phyloP scores from a whole-genome alignment of 2,113 vertebrate species.

The Zosterops borbonicus region DNA sequence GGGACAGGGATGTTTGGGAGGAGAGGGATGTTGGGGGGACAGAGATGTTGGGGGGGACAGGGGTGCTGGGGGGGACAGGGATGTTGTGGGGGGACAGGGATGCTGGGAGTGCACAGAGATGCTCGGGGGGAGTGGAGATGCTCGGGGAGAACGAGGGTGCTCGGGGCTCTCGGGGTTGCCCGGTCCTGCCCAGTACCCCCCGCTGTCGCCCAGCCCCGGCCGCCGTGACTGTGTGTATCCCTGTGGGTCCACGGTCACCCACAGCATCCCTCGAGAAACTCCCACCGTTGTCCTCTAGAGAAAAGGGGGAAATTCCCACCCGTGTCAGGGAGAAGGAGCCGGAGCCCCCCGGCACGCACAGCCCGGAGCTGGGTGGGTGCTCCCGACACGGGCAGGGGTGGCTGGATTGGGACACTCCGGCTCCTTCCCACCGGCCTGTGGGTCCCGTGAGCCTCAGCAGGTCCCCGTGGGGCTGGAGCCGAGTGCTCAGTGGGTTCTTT shows the following conservation, averaged over 20 bases:
- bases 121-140: accelerated
- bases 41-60: too few relatives aligned
- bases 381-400: neutral
- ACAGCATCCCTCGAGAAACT: neutral
- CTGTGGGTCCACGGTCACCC: neutral
- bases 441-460: neutral
- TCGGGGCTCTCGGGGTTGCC: neutral
- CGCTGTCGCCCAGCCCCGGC: neutral
- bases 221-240: neutral
- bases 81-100: too few relatives aligned
- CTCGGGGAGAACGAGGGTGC: neutral
- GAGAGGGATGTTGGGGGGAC: too few relatives aligned
- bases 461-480: neutral
- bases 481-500: neutral
- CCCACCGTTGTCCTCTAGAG: neutral
- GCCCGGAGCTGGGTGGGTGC: neutral
- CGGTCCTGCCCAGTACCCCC: neutral
- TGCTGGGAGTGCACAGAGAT: neutral
- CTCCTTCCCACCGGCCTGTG: neutral
- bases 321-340: neutral
- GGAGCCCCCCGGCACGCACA: neutral
- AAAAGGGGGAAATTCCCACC: neutral
- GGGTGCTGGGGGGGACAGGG: too few relatives aligned
- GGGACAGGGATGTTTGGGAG: too few relatives aligned
- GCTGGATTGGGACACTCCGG: neutral